Evolutionary conservation across 2,797 vertebrate species (phyloP).

Genomic region (Anguilla marmorata): DNA sequence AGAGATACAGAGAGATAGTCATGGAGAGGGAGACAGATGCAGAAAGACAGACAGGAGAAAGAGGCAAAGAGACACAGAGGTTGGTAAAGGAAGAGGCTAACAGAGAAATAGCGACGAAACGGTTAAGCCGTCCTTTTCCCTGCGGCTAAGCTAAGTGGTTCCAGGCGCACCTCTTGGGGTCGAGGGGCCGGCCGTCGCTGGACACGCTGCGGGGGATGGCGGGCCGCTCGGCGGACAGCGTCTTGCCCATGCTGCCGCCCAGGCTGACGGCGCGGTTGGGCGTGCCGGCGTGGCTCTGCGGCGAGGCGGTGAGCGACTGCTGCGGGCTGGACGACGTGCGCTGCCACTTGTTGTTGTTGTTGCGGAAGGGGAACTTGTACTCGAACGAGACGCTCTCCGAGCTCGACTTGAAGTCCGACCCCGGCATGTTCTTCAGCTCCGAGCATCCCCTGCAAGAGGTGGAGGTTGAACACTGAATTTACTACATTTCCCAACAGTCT

Average conservation of each 20-base stretch:
- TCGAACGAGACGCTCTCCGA: conserved; percentile 90
- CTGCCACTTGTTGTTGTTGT: conserved; percentile 97
- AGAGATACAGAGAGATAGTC: not conserved
- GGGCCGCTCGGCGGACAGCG: conserved; percentile 78
- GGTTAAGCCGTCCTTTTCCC: too few species aligned
- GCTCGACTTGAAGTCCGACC: conserved; percentile 90
- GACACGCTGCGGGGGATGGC: conserved; percentile 98
- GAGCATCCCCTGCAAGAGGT: conserved; percentile 83
- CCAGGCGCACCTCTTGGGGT: conserved; percentile 80
- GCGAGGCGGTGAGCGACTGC: conserved; percentile 77
- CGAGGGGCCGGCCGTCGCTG: conserved; percentile 90
- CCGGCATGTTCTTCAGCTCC: conserved; percentile 89
- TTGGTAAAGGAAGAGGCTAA: not conserved
- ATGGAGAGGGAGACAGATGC: not conserved
- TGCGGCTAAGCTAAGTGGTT: not conserved
- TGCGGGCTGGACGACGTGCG: conserved; percentile 85
- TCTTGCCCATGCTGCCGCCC: conserved; percentile 84
- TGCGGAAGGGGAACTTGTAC: conserved; percentile 97
- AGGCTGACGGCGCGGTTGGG: conserved; percentile 85
- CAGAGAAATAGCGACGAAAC: not conserved
- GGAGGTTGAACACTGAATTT: not conserved
- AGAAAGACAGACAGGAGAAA: not conserved
- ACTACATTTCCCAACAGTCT: not conserved
- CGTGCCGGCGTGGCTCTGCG: conserved; percentile 78
- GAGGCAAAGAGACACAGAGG: not conserved